phyloP scores from a whole-genome alignment of 2,888 invertebrate genomes.

The Alentia gelatinosa region DNA sequence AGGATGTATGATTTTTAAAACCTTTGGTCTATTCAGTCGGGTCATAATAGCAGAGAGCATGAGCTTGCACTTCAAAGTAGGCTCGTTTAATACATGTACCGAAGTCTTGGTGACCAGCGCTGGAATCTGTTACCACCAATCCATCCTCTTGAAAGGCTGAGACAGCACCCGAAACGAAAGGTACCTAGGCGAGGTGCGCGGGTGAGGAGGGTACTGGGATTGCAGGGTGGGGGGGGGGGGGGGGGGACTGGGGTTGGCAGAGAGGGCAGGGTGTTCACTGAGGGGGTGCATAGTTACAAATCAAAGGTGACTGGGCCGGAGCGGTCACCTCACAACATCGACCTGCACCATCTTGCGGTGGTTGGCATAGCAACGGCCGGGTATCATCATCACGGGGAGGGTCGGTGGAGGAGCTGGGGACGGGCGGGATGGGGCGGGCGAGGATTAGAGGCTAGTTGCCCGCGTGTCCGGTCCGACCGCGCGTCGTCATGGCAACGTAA shows the following conservation, averaged over 20 bases:
- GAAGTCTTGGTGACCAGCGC: too few relatives aligned
- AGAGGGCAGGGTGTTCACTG: not conserved
- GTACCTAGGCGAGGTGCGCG: not conserved
- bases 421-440: not conserved
- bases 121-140: too few relatives aligned
- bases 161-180: too few relatives aligned
- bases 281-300: not conserved
- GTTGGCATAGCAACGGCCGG: not conserved
- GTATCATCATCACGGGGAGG: not conserved
- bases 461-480: not conserved
- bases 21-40: too few relatives aligned
- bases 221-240: not conserved
- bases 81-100: too few relatives aligned
- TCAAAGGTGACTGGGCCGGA: not conserved
- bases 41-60: too few relatives aligned
- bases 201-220: not conserved
- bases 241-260: not conserved
- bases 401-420: not conserved
- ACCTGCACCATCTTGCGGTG: not conserved
- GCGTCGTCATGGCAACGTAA: constrained; percentile 24
- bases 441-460: not conserved
- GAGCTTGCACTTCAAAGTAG: too few relatives aligned
- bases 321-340: not conserved
- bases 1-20: too few relatives aligned
- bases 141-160: too few relatives aligned